A percentile compares a stretch with the other conserved stretches of the same genome.
Evolutionary conservation across 35 echinoderm and acorn worm genomes (phyloP).

Genomic region (Apostichopus parvimensis): DNA sequence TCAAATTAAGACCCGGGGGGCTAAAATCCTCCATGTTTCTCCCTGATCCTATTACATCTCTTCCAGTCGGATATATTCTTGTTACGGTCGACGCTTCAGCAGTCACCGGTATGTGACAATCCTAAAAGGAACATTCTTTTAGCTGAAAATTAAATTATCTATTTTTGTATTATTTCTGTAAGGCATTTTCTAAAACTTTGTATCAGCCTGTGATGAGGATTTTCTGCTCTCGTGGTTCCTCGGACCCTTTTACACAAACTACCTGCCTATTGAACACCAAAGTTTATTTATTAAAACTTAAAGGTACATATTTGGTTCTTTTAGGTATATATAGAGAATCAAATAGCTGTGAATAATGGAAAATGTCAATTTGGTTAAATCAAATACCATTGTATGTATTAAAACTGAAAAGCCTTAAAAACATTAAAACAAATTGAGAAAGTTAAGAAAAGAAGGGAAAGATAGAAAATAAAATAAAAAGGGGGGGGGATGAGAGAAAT

Average conservation of each 20-base stretch:
- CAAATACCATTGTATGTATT: constrained; percentile 14
- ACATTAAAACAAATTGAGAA: not conserved
- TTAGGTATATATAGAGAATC: not conserved
- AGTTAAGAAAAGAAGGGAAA: not conserved
- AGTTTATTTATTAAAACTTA: constrained; percentile 30
- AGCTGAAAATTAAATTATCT: constrained; percentile 22
- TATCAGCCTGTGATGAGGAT: not conserved
- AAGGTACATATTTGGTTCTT: not conserved
- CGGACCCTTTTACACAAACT: constrained; percentile 29
- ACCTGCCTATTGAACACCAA: not conserved
- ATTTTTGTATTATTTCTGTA: not conserved
- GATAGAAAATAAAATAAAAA: not conserved
- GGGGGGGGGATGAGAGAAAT: too few species aligned
- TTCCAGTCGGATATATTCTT: not conserved
- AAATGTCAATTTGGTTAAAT: constrained; percentile 10
- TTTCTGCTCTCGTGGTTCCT: constrained; percentile 14
- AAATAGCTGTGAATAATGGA: not conserved
- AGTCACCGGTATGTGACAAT: constrained; percentile 36
- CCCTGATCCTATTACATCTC: not conserved
- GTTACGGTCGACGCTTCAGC: not conserved
- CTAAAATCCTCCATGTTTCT: not conserved
- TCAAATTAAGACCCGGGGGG: not conserved
- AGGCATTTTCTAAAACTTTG: constrained; percentile 26
- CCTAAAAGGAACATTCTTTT: constrained; percentile 34
- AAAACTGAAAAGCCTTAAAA: not conserved